Evolutionary conservation across 2,797 vertebrate genomes (phyloP), one percentile per base, ranked within the genome.

Genomic region (Enteromius treurensis): DNA sequence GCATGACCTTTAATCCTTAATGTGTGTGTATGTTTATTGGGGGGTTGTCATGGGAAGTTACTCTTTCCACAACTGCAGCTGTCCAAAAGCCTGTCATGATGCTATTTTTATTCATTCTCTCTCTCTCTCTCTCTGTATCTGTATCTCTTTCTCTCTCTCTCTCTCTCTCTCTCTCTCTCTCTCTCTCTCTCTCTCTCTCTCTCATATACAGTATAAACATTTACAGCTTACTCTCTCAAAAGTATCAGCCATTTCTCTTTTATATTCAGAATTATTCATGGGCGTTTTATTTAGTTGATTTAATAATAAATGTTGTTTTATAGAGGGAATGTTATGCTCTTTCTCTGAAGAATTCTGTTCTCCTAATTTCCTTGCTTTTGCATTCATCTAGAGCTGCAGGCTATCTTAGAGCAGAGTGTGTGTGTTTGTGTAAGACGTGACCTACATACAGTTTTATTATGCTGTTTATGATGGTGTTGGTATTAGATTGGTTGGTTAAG

Each of bases 371-470:
- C 74, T 62, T 77, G 81, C 40, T 74, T 85, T 81, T 74, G 51
- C 49, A 83, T 88, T 85, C 26, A 80, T 73, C 67, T 55, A 51
- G 40, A 77, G 49, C 29, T 73, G 26, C 58, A 58, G 83, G 77
- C 60, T 2, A 23, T 80, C 45, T 80, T 67, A 78, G 75, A 77
- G 78, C 81, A 69, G 58, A 40, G 6, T 77, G 85, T 45, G 40
- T 80, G 65, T 83, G 79, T 80, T 58, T 77, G 80, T 71, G 75
- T 76, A 74, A 82, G 68, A 75, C 60, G 45, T 83, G 87, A 85
- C 80, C 73, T 84, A 84, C 82, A 82, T 86, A 65, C 80, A 83
- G 83, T 83, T 79, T 85, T 81, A 86, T 86, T 68, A 74, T 83
- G 71, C 53, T 70, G 70, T 80, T 76, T 76, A 77, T 80, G 81